Percentiles rank a stretch among this genome's conserved stretches.
Evolutionary conservation across 2,888 invertebrate species (phyloP).

Genomic region (Piscicola geometra): DNA sequence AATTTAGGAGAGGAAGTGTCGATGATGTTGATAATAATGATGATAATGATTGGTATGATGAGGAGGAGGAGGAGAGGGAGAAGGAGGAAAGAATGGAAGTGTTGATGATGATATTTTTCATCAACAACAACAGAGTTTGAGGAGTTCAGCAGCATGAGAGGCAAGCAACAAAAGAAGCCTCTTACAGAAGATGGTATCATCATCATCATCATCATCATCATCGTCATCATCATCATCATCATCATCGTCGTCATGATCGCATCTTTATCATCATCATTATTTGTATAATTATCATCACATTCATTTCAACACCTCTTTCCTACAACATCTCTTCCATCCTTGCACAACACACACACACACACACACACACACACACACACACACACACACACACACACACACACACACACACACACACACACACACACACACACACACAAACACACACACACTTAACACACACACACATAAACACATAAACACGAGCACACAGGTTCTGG

Average conservation of each 20-base stretch:
- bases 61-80: conserved; percentile 15
- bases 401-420: neutral
- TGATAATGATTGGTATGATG: too few species aligned
- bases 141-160: conserved; percentile 12
- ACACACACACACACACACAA: neutral
- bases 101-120: neutral
- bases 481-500: neutral
- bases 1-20: too few species aligned
- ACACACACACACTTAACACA: too few species aligned
- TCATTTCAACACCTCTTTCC: too few species aligned
- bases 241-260: too few species aligned
- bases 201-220: too few species aligned
- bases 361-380: neutral
- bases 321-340: too few species aligned
- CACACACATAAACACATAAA: too few species aligned
- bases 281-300: too few species aligned
- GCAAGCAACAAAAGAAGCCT: neutral
- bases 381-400: neutral
- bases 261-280: too few species aligned
- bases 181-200: neutral
- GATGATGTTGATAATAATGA: too few species aligned
- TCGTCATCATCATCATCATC: too few species aligned
- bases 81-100: neutral
- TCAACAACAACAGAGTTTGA: conserved; percentile 10
- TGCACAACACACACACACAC: neutral